Base-by-base conservation (phyloP, 1,140 invertebrate genomes). In the Aplysia californica region DNA sequence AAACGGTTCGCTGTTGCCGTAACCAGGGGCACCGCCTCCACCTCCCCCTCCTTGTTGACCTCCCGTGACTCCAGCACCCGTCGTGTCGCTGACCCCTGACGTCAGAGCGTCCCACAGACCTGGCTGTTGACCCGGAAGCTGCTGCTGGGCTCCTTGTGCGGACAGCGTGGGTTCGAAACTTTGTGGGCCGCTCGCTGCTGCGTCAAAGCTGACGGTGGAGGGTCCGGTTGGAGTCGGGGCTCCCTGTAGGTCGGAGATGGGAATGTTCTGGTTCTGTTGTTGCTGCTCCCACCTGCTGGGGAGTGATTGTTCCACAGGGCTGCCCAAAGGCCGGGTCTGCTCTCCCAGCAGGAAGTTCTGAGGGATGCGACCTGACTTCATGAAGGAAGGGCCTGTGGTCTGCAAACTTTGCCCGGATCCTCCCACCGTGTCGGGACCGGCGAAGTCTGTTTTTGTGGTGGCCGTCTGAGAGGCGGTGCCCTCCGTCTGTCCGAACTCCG, bases 1-100 rank as follows among this genome's bases (percentile, higher is more conserved):
- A 50, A 56, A 55, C 33, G 41, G 68, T 56, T 56, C 68, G 26
- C 15, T 70, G 50, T 50, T 55, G 44, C n/a, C n/a, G 44, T 50
- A 50, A n/a, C 44, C 44, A 50, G 44, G 10, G 44, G 44, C 44
- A 50, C 44, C 44, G n/a, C 44, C n/a, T 15, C 44, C 44, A 50
- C n/a, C n/a, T n/a, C 10, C 44, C 44, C 10, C 44, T 15, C 44
- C n/a, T 50, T 50, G 10, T 50, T 50, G 44, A 50, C 44, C 44
- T n/a, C 44, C 44, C 44, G 44, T 10, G 44, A 50, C 44, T n/a
- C n/a, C n/a, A n/a, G n/a, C n/a, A n/a, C n/a, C n/a, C n/a, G n/a
- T n/a, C n/a, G n/a, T n/a, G n/a, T n/a, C n/a, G n/a, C n/a, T n/a
- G n/a, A n/a, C n/a, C n/a, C n/a, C n/a, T n/a, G n/a, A n/a, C n/a